Evolutionary conservation across 92 coral and sea anemone species (phyloP).

Genomic region (Porites divaricata): DNA sequence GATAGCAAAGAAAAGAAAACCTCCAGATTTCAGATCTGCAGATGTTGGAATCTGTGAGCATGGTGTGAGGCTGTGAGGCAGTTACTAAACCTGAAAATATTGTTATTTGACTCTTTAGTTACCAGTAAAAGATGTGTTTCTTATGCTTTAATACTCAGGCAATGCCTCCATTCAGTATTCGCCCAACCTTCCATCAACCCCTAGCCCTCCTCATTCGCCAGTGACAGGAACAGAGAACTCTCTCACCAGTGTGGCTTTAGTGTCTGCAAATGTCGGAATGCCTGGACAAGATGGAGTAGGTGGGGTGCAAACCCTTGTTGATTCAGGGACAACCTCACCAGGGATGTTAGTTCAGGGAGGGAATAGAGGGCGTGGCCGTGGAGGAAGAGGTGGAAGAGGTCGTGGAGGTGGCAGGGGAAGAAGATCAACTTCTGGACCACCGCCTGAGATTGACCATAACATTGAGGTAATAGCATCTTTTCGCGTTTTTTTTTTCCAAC

Average conservation of each 20-base stretch:
- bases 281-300: conserved; percentile 83
- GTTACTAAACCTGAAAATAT: no score
- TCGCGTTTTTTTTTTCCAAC: no score
- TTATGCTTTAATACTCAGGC: conserved; percentile 39
- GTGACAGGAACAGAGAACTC: conserved; percentile 72
- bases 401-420: conserved; percentile 93
- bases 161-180: conserved; percentile 85
- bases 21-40: no score
- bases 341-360: conserved; percentile 73
- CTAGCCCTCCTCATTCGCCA: conserved; percentile 88
- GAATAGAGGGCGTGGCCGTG: conserved; percentile 91
- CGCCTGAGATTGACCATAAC: conserved; percentile 96
- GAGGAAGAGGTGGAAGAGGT: conserved; percentile 95
- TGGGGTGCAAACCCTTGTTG: conserved; percentile 64
- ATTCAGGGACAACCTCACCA: conserved; percentile 63
- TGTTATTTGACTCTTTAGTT: not conserved
- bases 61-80: no score
- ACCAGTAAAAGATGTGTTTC: not conserved
- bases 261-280: conserved; percentile 56
- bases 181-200: conserved; percentile 89
- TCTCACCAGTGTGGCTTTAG: conserved; percentile 72
- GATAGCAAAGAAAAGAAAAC: no score
- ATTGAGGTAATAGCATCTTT: conserved; percentile 71
- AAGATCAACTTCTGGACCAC: conserved; percentile 94
- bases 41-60: no score